Conservation (phyloP, 2,888 invertebrate species). For the Rhamnusium bicolor region DNA sequence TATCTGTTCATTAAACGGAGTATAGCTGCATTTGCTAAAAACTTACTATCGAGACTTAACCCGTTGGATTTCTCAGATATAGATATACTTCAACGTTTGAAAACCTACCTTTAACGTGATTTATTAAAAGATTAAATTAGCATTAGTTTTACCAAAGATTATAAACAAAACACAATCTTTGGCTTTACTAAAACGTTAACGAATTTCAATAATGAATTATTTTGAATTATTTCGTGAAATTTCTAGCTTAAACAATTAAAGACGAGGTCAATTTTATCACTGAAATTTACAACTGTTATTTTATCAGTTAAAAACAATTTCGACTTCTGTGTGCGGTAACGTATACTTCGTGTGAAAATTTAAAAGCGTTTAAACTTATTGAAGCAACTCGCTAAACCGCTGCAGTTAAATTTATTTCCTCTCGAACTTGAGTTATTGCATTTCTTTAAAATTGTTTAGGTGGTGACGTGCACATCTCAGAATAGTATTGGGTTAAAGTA, state of each 20-base stretch:
- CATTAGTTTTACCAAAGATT: too few species aligned
- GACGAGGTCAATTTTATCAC: constrained; percentile 8
- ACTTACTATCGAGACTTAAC: too few species aligned
- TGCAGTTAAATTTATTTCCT: constrained; percentile 48
- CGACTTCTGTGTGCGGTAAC: constrained; percentile 11
- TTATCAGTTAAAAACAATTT: constrained; percentile 30
- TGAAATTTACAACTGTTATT: constrained; percentile 22
- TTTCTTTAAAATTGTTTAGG: constrained; percentile 54
- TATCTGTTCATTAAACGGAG: too few species aligned
- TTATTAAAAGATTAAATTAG: too few species aligned
- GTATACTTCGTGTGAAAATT: constrained; percentile 13
- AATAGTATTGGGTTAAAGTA: constrained; percentile 50
- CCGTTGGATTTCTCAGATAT: too few species aligned
- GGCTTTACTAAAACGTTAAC: too few species aligned
- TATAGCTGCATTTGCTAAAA: too few species aligned
- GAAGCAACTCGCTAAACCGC: constrained; percentile 23
- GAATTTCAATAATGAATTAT: neutral
- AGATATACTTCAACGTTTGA: too few species aligned
- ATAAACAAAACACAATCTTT: too few species aligned
- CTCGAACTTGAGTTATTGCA: constrained; percentile 51
- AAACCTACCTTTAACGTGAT: too few species aligned
- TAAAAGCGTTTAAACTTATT: constrained; percentile 31
- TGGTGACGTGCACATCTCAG: constrained; percentile 52
- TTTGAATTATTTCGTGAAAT: neutral
- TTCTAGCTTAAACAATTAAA: neutral